Evolutionary conservation across 2,113 vertebrate species (phyloP), one percentile per base, ranked within the genome.

Genomic region (Prionailurus bengalensis): DNA sequence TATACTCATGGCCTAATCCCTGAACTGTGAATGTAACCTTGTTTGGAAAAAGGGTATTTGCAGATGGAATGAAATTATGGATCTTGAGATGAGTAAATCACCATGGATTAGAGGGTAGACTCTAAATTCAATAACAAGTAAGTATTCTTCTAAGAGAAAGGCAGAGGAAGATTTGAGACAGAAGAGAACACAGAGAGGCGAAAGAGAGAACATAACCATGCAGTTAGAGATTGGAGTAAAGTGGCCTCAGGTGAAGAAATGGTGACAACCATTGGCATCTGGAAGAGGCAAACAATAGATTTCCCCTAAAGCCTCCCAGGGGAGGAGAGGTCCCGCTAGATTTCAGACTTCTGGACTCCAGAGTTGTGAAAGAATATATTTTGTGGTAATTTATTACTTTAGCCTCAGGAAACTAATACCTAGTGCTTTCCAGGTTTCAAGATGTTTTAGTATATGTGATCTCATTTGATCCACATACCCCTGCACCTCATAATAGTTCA

Each of bases 171-270:
- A 58, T 9, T 63, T 5, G 42, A 89, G 48, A 80, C 27, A 80
- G 78, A 58, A 76, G 68, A 95, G 58, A 84, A 81, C 13, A 81
- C 3, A 91, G 81, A 74, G 2, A 79, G 61, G 73, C 21, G 48
- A 14, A 87, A 63, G 71, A 53, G 11, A 48, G 55, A 42, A 17
- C 2, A 0, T 19, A 48, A 36, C 7, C 2, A 7, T 0, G 0
- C 36, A 83, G 8, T 7, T 33, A 86, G 83, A 91, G 48, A 23
- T 2, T 71, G 33, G 27, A n/a, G 65, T 3, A 25, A 68, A 45
- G 12, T 42, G 73, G 29, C 48, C 27, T 21, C 21, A 23, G 13
- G 12, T 23, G 8, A 82, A 42, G 79, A 80, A 51, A 71, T 48
- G 31, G 21, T 19, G 19, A 27, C 25, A 31, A 5, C 25, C 70